Evolutionary conservation across 1,140 invertebrate genomes (phyloP).

Genomic region (Drosophila arizonae): DNA sequence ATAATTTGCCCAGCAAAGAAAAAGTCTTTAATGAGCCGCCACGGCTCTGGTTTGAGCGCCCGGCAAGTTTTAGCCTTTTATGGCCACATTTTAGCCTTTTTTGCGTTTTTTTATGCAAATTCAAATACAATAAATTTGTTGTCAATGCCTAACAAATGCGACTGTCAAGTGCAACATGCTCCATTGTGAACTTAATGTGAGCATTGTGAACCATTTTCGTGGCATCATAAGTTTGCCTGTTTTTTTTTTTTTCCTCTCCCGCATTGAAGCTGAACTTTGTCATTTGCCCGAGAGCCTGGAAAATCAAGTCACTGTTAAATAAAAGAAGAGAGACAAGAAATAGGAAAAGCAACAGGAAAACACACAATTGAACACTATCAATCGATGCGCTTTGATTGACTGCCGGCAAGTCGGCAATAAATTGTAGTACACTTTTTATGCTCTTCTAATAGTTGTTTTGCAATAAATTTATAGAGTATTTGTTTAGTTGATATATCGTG

Average conservation of each 20-base stretch:
- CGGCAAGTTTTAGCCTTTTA: slow-evolving; percentile 45
- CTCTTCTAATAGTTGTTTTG: not conserved
- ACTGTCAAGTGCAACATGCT: slow-evolving; percentile 68
- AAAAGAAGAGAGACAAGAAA: not conserved
- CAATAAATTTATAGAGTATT: no score
- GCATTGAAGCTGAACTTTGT: slow-evolving; percentile 43
- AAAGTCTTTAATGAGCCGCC: slow-evolving; percentile 62
- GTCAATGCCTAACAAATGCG: slow-evolving; percentile 45
- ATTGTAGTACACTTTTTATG: slow-evolving; percentile 3
- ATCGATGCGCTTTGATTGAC: slow-evolving; percentile 41
- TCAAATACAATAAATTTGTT: slow-evolving; percentile 61
- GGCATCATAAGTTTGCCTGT: slow-evolving; percentile 33
- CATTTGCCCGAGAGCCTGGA: slow-evolving; percentile 19
- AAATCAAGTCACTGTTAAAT: slow-evolving; percentile 40
- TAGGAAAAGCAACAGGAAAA: not conserved
- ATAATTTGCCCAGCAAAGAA: slow-evolving; percentile 56
- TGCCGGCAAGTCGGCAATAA: slow-evolving; percentile 3
- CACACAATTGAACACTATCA: slow-evolving; percentile 30
- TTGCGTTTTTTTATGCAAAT: slow-evolving; percentile 63
- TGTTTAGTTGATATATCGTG: no score
- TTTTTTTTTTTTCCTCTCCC: not conserved
- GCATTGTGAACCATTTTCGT: slow-evolving; percentile 67
- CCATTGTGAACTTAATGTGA: slow-evolving; percentile 68
- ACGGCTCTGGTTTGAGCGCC: slow-evolving; percentile 7
- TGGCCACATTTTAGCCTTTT: slow-evolving; percentile 58